Conservation (phyloP, 2,797 vertebrate genomes). For the Denticeps clupeoides region DNA sequence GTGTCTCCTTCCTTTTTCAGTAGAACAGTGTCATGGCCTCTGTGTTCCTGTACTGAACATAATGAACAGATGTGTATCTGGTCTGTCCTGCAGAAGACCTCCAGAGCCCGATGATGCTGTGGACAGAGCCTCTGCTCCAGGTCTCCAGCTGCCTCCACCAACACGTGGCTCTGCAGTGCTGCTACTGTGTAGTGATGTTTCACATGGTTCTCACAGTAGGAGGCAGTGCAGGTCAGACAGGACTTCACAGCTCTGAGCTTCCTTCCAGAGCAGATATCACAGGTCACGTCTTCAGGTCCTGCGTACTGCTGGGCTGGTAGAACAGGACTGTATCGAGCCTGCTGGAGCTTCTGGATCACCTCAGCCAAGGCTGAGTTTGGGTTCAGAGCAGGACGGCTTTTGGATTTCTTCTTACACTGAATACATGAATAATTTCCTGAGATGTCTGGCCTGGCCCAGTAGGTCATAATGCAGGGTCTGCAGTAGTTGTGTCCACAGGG, state of each 20-base stretch:
- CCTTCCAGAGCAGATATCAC: constrained; percentile 21
- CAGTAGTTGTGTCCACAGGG: no score
- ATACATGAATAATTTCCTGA: no score
- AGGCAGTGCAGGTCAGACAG: constrained; percentile 17
- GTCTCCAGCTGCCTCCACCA: not conserved
- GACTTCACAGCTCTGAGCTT: constrained; percentile 39
- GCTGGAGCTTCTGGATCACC: not conserved
- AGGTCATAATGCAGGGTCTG: not conserved
- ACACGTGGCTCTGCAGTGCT: constrained; percentile 7
- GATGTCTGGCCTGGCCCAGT: not conserved
- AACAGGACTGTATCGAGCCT: constrained; percentile 6
- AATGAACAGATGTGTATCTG: no score
- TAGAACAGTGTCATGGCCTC: no score
- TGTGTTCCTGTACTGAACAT: no score
- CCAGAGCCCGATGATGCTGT: no score
- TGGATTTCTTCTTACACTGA: not conserved
- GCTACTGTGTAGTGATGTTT: constrained; percentile 5
- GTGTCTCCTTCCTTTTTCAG: no score
- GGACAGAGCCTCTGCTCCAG: no score
- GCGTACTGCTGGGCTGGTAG: not conserved
- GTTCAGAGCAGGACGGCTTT: constrained; percentile 4
- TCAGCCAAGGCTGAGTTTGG: not conserved
- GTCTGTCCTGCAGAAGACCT: no score
- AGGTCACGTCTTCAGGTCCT: constrained; percentile 3
- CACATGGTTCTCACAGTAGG: constrained; percentile 8